Percentiles rank a stretch among this genome's conserved stretches.
Evolutionary conservation across 1,140 invertebrate genomes (phyloP).

Genomic region (Scaptomyza pallida): DNA sequence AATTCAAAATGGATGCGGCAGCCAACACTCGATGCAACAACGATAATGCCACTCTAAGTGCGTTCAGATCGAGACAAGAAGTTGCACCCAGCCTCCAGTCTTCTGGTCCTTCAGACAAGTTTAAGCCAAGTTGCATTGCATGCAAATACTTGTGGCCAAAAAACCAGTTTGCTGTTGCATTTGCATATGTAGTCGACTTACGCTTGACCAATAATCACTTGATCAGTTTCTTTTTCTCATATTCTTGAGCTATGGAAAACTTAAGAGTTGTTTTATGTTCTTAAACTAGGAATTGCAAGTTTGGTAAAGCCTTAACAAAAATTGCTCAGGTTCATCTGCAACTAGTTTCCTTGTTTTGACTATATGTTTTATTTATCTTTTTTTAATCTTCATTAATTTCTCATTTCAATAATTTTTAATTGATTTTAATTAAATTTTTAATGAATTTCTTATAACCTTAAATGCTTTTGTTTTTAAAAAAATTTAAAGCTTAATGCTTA

Average conservation of each 20-base stretch:
- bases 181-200: conserved; percentile 34
- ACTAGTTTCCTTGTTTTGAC: too few relatives aligned
- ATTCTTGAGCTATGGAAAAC: neutral
- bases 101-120: conserved; percentile 44
- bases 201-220: conserved; percentile 18
- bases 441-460: neutral
- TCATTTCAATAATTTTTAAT: neutral
- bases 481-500: conserved; percentile 30
- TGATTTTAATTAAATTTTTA: neutral
- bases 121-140: conserved; percentile 19
- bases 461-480: neutral
- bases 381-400: neutral
- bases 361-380: neutral
- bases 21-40: conserved; percentile 12
- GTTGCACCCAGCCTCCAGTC: neutral
- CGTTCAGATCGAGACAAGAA: conserved; percentile 62
- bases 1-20: conserved; percentile 64
- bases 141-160: neutral
- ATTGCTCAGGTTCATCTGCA: too few relatives aligned
- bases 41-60: conserved; percentile 62
- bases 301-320: neutral
- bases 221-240: neutral
- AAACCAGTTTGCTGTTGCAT: conserved; percentile 44
- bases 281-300: too few relatives aligned
- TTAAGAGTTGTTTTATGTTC: too few relatives aligned